phyloP scores from a whole-genome alignment of 2,113 vertebrate species.

The Peucedramus taeniatus region DNA sequence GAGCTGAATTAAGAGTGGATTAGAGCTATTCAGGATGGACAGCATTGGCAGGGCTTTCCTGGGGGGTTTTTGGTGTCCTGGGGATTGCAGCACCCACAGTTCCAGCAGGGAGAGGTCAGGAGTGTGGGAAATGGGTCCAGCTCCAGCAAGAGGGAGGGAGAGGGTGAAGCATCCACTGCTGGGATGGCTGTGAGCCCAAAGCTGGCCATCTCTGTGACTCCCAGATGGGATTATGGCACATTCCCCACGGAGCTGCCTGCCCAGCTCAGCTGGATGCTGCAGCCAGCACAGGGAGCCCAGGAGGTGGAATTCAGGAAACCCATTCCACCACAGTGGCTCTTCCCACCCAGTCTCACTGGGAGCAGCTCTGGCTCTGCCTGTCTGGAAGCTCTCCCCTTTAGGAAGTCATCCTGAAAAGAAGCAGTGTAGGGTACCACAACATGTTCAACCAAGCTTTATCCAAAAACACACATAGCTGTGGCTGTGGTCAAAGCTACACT shows the following conservation, averaged over 20 bases:
- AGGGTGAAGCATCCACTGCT: rapidly evolving
- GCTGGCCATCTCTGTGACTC: neutral
- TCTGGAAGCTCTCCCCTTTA: neutral
- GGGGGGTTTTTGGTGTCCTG: neutral
- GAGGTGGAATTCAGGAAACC: neutral
- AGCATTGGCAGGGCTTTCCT: neutral
- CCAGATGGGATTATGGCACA: neutral
- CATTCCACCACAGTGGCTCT: neutral
- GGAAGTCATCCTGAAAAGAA: neutral
- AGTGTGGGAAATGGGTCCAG: neutral
- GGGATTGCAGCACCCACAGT: neutral
- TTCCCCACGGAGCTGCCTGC: neutral
- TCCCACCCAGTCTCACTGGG: neutral
- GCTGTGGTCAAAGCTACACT: neutral
- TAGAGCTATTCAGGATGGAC: constrained; percentile 20
- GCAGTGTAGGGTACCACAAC: neutral
- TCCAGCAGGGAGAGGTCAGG: neutral
- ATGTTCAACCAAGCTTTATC: neutral
- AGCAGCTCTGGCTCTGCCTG: neutral
- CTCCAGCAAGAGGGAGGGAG: neutral
- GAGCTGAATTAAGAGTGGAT: constrained; percentile 3
- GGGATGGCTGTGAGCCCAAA: neutral
- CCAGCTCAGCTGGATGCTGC: neutral
- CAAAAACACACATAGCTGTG: neutral
- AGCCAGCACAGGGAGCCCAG: neutral